Conservation (phyloP, 2,113 vertebrate genomes). For the Mystacornis crossleyi region DNA sequence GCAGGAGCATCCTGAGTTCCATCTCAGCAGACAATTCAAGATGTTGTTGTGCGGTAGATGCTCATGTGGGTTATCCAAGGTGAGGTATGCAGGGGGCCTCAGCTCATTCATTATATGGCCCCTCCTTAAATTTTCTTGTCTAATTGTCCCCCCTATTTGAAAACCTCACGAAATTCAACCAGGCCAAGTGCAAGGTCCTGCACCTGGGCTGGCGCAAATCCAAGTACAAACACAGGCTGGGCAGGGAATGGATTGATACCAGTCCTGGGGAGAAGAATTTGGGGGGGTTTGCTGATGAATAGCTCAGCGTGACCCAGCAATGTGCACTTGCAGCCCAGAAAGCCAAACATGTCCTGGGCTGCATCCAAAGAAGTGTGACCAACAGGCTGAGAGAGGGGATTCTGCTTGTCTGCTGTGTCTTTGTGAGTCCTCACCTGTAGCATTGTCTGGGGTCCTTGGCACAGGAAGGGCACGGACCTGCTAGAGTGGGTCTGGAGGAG, state of each 20-base stretch:
- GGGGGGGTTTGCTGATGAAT: accelerated
- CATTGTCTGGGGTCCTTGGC: neutral
- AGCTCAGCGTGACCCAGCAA: neutral
- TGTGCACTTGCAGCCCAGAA: neutral
- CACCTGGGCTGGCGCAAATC: neutral
- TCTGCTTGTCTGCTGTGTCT: neutral
- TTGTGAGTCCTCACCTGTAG: neutral
- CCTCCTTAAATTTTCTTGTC: neutral
- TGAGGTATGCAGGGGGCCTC: neutral
- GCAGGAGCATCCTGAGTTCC: neutral
- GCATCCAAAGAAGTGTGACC: neutral
- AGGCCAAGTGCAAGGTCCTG: neutral
- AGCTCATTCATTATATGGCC: neutral
- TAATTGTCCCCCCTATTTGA: neutral
- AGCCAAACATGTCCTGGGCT: neutral
- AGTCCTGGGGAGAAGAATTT: neutral
- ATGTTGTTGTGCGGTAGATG: neutral
- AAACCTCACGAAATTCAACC: neutral
- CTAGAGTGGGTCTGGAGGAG: neutral
- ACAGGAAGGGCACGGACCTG: neutral
- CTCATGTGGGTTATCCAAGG: neutral
- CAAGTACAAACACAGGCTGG: neutral
- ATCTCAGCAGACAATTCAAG: neutral
- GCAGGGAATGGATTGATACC: neutral
- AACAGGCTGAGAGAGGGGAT: neutral